phyloP scores from a whole-genome alignment of 2,113 vertebrate genomes.

The Caretta caretta region DNA sequence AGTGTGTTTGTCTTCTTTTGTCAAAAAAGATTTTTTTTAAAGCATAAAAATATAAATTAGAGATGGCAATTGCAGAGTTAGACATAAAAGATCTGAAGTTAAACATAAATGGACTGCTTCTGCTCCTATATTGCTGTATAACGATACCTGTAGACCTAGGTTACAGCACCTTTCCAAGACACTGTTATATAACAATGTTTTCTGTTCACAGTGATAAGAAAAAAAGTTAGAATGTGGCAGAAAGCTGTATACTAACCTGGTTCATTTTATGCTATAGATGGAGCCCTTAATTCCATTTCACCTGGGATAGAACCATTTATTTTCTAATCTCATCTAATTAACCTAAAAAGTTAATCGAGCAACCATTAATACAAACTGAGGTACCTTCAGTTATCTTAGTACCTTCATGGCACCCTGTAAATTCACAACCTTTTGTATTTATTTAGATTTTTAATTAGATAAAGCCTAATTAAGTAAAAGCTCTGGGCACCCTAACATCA shows the following conservation, averaged over 20 bases:
- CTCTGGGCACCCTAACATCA: not conserved
- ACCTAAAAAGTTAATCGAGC: not conserved
- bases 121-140: not conserved
- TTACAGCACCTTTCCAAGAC: not conserved
- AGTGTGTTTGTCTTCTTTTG: not conserved
- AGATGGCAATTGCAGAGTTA: constrained; percentile 14
- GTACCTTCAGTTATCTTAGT: not conserved
- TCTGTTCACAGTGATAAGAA: not conserved
- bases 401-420: not conserved
- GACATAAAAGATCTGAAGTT: not conserved
- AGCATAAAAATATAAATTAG: not conserved
- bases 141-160: not conserved
- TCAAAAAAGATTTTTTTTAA: not conserved
- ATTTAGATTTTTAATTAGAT: not conserved
- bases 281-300: not conserved
- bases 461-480: not conserved
- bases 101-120: not conserved
- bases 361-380: not conserved
- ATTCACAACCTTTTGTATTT: not conserved
- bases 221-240: not conserved
- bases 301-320: not conserved
- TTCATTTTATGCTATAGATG: not conserved
- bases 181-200: not conserved
- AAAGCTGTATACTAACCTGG: not conserved
- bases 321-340: not conserved